Conservation (phyloP, 2,888 invertebrate genomes). For the Perdita meconis region DNA sequence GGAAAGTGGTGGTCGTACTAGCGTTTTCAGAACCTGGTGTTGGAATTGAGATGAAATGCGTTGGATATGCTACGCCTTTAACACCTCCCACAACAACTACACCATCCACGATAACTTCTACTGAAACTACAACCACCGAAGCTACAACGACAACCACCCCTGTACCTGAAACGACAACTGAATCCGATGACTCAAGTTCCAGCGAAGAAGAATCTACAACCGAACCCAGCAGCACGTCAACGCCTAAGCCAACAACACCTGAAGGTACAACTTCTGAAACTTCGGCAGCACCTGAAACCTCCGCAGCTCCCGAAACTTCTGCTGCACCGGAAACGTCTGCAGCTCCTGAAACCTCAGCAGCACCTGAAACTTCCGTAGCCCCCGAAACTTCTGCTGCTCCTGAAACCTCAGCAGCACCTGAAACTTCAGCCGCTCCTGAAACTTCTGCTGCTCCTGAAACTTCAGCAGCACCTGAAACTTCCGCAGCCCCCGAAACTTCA, state of each 20-base stretch:
- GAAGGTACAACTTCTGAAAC: background rate
- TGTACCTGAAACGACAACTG: background rate
- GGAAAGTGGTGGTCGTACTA: slow-evolving; percentile 35
- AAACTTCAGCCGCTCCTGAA: background rate
- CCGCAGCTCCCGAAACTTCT: background rate
- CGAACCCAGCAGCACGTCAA: background rate
- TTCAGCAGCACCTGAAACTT: background rate
- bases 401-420: background rate
- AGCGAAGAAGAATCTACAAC: background rate
- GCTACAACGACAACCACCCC: background rate
- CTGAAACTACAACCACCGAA: background rate
- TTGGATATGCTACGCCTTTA: slow-evolving; percentile 54
- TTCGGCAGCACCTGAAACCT: background rate
- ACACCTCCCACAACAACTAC: background rate
- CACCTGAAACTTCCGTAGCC: background rate
- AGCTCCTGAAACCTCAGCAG: background rate
- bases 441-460: background rate
- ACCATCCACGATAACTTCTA: background rate
- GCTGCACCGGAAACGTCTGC: background rate
- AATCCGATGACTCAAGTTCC: background rate
- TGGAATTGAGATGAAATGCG: slow-evolving; percentile 56
- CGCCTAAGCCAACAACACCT: background rate
- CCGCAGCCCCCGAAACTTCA: background rate
- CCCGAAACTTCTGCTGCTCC: background rate
- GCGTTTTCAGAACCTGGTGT: slow-evolving; percentile 49